Evolutionary conservation across 2,888 invertebrate species (phyloP).

Genomic region (Miltochrista miniata): DNA sequence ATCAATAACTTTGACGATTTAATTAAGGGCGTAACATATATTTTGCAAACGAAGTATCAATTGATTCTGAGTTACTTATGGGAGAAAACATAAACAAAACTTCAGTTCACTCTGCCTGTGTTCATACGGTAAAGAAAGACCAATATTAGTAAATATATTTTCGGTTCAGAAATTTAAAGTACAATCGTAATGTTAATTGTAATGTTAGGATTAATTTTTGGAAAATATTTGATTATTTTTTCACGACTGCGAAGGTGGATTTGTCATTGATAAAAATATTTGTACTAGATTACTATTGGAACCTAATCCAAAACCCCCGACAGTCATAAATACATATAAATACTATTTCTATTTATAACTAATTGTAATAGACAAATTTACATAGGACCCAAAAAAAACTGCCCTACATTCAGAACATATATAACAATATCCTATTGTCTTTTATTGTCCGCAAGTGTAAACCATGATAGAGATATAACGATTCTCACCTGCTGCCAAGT

Average conservation of each 20-base stretch:
- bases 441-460: conserved; percentile 10
- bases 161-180: no score
- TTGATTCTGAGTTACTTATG: conserved; percentile 17
- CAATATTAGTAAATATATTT: no score
- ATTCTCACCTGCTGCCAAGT: conserved; percentile 37
- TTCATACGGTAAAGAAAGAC: not conserved
- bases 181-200: no score
- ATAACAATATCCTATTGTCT: not conserved
- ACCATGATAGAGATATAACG: conserved; percentile 25
- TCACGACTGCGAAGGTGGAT: no score
- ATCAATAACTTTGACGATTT: conserved; percentile 20
- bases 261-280: no score
- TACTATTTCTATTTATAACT: not conserved
- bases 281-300: no score
- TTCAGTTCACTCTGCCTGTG: not conserved
- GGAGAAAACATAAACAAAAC: not conserved
- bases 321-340: no score
- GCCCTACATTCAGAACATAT: not conserved
- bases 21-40: conserved; percentile 24
- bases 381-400: not conserved
- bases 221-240: no score
- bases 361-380: not conserved
- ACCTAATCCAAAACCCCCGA: no score
- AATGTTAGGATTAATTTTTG: no score
- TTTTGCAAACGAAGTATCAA: conserved; percentile 13